These are phyloP conservation scores for Cacatua alba DNA, from an alignment of 2,113 vertebrate species.

Conservation along the genomic window DNA sequence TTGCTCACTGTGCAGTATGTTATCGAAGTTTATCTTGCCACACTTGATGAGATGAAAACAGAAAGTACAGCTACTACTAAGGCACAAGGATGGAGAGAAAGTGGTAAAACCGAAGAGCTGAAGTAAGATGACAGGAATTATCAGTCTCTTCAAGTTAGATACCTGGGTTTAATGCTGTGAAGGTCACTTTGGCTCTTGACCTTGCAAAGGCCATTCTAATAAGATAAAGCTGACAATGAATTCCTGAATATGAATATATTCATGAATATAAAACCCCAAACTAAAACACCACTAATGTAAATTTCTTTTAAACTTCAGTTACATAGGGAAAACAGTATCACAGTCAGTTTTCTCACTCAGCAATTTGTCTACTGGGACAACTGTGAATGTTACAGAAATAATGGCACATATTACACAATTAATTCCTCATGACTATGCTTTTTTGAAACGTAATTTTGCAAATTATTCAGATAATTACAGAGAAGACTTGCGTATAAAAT, in stretches of 20 bases:
- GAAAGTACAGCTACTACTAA: conserved; percentile 46
- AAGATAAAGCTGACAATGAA: not conserved
- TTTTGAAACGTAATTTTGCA: not conserved
- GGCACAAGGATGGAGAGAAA: conserved; percentile 56
- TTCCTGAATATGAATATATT: not conserved
- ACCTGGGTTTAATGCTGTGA: conserved; percentile 37
- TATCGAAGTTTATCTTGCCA: not conserved
- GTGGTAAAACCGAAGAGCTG: conserved; percentile 26
- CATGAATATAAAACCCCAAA: not conserved
- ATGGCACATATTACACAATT: not conserved
- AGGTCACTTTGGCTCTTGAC: conserved; percentile 63
- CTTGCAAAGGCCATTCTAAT: not conserved
- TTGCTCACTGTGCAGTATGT: not conserved
- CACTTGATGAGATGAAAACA: not conserved
- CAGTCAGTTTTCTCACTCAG: not conserved
- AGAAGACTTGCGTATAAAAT: conserved; percentile 13
- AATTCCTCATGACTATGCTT: not conserved
- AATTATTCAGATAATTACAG: conserved; percentile 9
- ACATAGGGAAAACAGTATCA: conserved; percentile 40
- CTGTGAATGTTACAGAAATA: not conserved
- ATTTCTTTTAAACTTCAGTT: conserved; percentile 10
- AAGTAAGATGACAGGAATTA: not conserved
- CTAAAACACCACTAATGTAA: not conserved
- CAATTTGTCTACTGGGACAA: not conserved
- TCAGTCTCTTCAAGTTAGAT: conserved; percentile 35